These are phyloP conservation scores for Pelobates cultripes DNA, from an alignment of 2,797 vertebrate genomes.

Conservation along the genomic window DNA sequence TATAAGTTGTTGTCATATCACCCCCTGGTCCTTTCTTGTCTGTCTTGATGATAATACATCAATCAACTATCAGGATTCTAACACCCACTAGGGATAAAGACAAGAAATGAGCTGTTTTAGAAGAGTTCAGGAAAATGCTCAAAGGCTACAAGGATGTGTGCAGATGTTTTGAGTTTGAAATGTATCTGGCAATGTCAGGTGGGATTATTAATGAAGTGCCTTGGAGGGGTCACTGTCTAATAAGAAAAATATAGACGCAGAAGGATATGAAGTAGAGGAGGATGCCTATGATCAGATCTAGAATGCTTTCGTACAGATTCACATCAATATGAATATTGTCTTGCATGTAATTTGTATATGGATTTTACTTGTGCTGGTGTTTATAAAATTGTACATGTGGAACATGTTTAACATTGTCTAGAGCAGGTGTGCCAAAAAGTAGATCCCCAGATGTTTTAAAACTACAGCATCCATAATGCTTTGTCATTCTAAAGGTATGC, in stretches of 20 bases:
- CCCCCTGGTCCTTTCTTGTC: conserved; percentile 38
- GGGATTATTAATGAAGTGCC: conserved; percentile 53
- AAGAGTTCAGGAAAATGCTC: conserved; percentile 17
- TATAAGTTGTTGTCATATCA: conserved; percentile 20
- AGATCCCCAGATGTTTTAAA: too few relatives aligned
- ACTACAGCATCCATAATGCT: too few relatives aligned
- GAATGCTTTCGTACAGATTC: too few relatives aligned
- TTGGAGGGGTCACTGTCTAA: conserved; percentile 24
- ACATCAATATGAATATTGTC: too few relatives aligned
- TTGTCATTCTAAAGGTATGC: too few relatives aligned
- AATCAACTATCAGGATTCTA: conserved; percentile 37
- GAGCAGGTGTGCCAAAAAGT: too few relatives aligned
- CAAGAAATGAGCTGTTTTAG: conserved; percentile 43
- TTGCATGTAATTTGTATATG: too few relatives aligned
- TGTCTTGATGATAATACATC: conserved; percentile 31
- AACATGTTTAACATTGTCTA: too few relatives aligned
- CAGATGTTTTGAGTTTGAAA: conserved; percentile 44
- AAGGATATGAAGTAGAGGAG: neutral
- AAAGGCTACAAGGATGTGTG: conserved; percentile 40
- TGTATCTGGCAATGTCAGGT: conserved; percentile 48
- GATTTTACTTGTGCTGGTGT: too few relatives aligned
- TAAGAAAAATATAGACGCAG: neutral
- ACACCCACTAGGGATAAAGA: conserved; percentile 21
- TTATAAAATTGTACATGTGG: too few relatives aligned
- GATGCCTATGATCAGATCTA: neutral